These are phyloP conservation scores for Tenthredo amoena DNA, from an alignment of 2,888 invertebrate species.

Conservation along the genomic window DNA sequence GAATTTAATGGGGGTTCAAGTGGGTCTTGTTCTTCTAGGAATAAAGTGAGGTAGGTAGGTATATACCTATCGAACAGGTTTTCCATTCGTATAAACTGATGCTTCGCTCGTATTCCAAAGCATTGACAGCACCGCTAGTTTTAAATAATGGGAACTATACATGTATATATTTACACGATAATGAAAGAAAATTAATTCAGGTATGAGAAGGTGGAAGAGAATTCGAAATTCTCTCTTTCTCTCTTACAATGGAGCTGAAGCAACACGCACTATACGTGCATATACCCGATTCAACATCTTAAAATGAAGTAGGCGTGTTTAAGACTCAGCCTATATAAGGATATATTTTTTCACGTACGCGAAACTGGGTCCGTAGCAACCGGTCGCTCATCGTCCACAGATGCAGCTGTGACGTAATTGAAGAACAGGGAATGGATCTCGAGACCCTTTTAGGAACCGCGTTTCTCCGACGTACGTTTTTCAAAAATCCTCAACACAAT, in stretches of 20 bases:
- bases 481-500: conserved; percentile 1
- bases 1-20: not conserved
- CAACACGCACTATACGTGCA: not conserved
- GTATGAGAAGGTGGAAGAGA: conserved; percentile 6
- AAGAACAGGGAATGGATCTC: conserved; percentile 8
- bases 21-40: conserved; percentile 10
- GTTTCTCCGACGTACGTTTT: not conserved
- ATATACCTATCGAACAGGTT: conserved; percentile 12
- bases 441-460: conserved; percentile 34
- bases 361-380: conserved; percentile 34
- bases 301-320: conserved; percentile 24
- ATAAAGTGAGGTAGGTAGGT: not conserved
- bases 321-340: conserved; percentile 31
- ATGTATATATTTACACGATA: not conserved
- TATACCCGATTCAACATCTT: not conserved
- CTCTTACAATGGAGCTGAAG: not conserved
- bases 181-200: conserved; percentile 15
- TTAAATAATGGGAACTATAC: conserved; percentile 19
- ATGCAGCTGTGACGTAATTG: conserved; percentile 40
- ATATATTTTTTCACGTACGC: conserved; percentile 19
- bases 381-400: conserved; percentile 23
- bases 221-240: not conserved
- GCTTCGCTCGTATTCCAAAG: not conserved
- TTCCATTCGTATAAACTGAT: conserved; percentile 1
- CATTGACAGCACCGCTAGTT: not conserved